Conservation (phyloP, 2,888 invertebrate species). For the Lucinisca nassula region DNA sequence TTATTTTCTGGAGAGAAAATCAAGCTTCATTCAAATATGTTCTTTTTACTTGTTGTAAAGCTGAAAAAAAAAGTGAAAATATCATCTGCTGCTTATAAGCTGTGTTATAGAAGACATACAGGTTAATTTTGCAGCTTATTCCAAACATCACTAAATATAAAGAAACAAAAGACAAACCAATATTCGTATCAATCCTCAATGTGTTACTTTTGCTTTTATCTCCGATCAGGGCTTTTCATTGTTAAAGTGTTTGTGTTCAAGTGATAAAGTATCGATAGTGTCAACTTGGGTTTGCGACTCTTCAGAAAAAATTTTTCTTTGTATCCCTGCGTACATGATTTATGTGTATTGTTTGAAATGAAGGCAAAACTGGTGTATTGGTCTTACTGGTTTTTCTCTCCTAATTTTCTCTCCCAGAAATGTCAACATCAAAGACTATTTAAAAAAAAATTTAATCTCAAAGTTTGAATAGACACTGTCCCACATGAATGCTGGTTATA, state of each 20-base stretch:
- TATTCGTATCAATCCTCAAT: constrained; percentile 1
- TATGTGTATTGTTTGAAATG: background rate
- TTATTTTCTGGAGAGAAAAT: too few relatives aligned
- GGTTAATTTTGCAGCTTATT: background rate
- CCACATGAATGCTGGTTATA: too few relatives aligned
- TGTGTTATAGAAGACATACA: background rate
- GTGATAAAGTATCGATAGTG: constrained; percentile 13
- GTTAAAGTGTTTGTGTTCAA: background rate
- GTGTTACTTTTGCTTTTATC: constrained; percentile 29
- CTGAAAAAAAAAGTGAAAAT: too few relatives aligned
- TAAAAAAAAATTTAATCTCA: too few relatives aligned
- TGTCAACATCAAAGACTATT: too few relatives aligned
- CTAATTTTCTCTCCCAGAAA: too few relatives aligned
- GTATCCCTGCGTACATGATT: background rate
- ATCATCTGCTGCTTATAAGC: too few relatives aligned
- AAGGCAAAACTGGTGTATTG: too few relatives aligned
- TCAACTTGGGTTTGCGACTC: background rate
- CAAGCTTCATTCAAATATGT: too few relatives aligned
- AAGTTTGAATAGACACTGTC: too few relatives aligned
- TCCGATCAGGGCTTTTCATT: constrained; percentile 3
- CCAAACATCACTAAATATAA: background rate
- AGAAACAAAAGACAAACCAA: background rate
- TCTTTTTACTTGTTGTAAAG: too few relatives aligned
- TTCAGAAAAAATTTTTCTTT: constrained; percentile 1
- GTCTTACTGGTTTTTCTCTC: too few relatives aligned